Evolutionary conservation across 2,888 invertebrate genomes (phyloP), one percentile per base, ranked within the genome.

Genomic region (Caenorhabditis sp.): DNA sequence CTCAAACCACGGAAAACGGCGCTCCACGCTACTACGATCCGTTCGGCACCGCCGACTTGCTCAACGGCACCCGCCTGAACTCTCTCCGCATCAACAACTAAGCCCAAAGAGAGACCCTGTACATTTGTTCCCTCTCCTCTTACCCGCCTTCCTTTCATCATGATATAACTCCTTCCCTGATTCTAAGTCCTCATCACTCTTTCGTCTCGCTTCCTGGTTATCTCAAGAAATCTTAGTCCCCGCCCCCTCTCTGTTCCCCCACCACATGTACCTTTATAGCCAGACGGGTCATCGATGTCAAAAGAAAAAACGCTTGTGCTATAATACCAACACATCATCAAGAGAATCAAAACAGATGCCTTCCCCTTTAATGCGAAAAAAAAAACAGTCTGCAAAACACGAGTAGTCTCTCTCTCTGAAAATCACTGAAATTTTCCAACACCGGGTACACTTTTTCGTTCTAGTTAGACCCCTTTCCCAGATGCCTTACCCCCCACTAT

Each of bases 11-110:
- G 22, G 54, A 24, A 24, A 26, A 24, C 14, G 54, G 54, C 10
- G 26, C 54, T 26, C 68, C 54, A 49, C 82, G 86, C 14, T 88
- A 87, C 66, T 88, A 88, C 56, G 87, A 87, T 68, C 87, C 87
- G 12, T 88, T 88, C 73, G 88, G 88, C 24, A 84, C 84, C 12
- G 84, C 85, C 54, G 77, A 81, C 28, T 63, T 87, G 28, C 75
- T 85, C 26, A 77, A 81, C n/a, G 85, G 85, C 28, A 54, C 59
- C 12, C 81, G 72, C 7, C 24, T 85, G 66, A 73, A 68, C 19
- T 73, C 80, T 7, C 59, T 84, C 19, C 80, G 84, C 22, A 84
- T 84, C 61, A 74, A 75, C 31, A 79, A 79, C 54, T 83, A 54
- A 64, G n/a, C 47, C 14, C 56, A 22, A 2, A 24, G 14, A 26